Conservation (phyloP, 1,140 invertebrate species). For the Drosophila burlai region DNA sequence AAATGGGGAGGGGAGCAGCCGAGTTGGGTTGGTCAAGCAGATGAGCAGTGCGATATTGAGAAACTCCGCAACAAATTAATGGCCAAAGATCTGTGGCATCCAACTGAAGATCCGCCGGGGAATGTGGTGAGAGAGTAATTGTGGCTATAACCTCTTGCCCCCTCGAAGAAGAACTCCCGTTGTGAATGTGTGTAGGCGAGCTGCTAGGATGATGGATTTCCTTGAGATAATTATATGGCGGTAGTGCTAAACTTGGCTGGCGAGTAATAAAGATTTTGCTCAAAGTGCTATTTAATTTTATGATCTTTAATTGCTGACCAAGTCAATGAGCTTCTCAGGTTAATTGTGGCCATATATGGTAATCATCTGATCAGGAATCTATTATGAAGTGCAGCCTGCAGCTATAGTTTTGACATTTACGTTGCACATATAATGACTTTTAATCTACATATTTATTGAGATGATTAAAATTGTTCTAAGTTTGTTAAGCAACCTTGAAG, state of each 20-base stretch:
- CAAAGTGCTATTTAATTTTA: slow-evolving; percentile 28
- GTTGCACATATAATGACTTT: neutral
- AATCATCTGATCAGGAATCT: slow-evolving; percentile 8
- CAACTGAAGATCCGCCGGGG: slow-evolving; percentile 27
- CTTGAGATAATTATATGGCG: slow-evolving; percentile 34
- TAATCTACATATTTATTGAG: neutral
- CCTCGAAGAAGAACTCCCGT: slow-evolving; percentile 9
- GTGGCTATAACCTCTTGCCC: neutral
- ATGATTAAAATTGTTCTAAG: neutral
- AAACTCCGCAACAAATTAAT: slow-evolving; percentile 65
- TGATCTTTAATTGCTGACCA: slow-evolving; percentile 5
- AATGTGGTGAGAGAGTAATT: slow-evolving; percentile 10
- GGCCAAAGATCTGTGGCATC: slow-evolving; percentile 43
- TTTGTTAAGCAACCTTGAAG: neutral
- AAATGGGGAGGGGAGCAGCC: slow-evolving; percentile 21
- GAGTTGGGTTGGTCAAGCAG: slow-evolving; percentile 63
- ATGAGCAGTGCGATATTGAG: slow-evolving; percentile 61
- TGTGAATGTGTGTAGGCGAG: slow-evolving; percentile 38
- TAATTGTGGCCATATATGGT: neutral
- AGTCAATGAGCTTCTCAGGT: neutral
- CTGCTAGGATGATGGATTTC: slow-evolving; percentile 27
- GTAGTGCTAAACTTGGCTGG: slow-evolving; percentile 4
- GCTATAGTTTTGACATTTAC: neutral
- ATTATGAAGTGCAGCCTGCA: neutral
- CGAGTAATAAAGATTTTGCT: slow-evolving; percentile 16